A percentile compares a stretch with the other conserved stretches of the same genome.
Evolutionary conservation across 2,888 invertebrate species (phyloP).

Genomic region (Myathropa florea): DNA sequence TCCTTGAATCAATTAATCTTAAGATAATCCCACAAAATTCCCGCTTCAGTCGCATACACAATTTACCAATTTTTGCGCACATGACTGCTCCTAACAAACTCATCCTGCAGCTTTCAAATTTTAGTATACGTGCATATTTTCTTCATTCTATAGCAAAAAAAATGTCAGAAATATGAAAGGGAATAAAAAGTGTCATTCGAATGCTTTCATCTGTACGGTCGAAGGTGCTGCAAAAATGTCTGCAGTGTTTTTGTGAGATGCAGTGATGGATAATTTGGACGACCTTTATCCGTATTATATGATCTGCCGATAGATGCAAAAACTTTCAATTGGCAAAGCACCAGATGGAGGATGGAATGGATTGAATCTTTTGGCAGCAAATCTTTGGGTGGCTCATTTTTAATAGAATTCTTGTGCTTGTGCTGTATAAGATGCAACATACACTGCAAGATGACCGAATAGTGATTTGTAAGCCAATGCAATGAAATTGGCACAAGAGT

Average conservation of each 20-base stretch:
- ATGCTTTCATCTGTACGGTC: constrained; percentile 46
- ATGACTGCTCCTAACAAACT: constrained; percentile 19
- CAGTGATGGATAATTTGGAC: constrained; percentile 33
- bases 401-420: background rate
- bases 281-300: constrained; percentile 31
- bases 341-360: background rate
- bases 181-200: constrained; percentile 11
- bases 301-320: constrained; percentile 48
- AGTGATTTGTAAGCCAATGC: background rate
- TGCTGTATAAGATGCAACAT: background rate
- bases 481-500: too few species aligned
- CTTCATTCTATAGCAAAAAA: constrained; percentile 2
- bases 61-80: constrained; percentile 46
- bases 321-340: constrained; percentile 37
- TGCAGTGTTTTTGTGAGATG: constrained; percentile 24
- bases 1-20: constrained; percentile 54
- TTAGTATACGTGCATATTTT: background rate
- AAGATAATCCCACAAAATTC: constrained; percentile 47
- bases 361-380: constrained; percentile 44
- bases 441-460: background rate
- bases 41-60: constrained; percentile 10
- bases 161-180: constrained; percentile 32
- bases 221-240: constrained; percentile 42
- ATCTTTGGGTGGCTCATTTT: background rate
- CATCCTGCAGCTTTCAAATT: background rate